phyloP scores from a whole-genome alignment of 2,113 vertebrate genomes.

The Aspiorhynchus laticeps region DNA sequence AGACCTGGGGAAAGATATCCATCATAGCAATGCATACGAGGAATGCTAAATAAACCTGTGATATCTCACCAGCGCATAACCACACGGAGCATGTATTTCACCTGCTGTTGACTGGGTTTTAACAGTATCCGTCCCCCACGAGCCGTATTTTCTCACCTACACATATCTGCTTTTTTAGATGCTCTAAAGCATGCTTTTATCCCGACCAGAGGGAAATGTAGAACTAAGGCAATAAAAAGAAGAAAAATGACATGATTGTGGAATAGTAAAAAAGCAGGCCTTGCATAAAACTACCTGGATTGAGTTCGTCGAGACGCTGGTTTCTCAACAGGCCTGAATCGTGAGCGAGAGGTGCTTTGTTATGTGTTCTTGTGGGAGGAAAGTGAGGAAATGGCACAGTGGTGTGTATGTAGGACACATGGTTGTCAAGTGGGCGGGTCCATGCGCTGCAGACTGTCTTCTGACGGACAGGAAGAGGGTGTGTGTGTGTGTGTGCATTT shows the following conservation, averaged over 20 bases:
- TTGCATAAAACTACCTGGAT: neutral
- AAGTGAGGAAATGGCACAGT: neutral
- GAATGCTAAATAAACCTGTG: neutral
- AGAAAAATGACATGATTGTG: neutral
- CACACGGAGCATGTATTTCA: neutral
- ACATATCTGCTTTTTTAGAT: neutral
- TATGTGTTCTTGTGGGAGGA: neutral
- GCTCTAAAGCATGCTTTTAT: neutral
- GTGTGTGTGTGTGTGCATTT: slow-evolving; percentile 20
- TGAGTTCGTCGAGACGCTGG: neutral
- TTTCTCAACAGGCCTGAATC: neutral
- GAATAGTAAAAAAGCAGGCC: neutral
- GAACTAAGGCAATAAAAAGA: neutral
- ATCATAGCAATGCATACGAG: neutral
- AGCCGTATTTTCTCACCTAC: neutral
- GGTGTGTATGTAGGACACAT: slow-evolving; percentile 23
- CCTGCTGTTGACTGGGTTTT: neutral
- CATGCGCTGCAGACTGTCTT: neutral
- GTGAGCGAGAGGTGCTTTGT: neutral
- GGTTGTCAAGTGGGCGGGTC: slow-evolving; percentile 4
- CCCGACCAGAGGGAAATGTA: neutral
- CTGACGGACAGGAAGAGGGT: neutral
- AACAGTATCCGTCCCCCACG: neutral
- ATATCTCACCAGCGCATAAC: neutral
- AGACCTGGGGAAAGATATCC: neutral